phyloP scores from a whole-genome alignment of 1,140 invertebrate species.

The Euura lappo region DNA sequence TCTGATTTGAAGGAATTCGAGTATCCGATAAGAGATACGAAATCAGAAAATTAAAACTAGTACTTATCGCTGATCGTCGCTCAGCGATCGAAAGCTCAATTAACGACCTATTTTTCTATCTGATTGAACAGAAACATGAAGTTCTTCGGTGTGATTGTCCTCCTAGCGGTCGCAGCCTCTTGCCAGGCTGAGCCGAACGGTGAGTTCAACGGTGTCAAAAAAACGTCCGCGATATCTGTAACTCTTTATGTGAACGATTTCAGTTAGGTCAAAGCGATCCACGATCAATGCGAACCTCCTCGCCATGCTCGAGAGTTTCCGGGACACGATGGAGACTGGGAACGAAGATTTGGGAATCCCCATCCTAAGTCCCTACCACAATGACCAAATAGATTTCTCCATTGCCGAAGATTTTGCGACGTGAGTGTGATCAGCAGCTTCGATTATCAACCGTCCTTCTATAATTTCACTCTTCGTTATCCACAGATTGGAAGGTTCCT shows the following conservation, averaged over 20 bases:
- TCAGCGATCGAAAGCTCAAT: too few species aligned
- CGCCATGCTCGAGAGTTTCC: conserved; percentile 22
- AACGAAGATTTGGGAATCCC: conserved; percentile 18
- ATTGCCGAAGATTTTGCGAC: not conserved
- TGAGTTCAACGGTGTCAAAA: not conserved
- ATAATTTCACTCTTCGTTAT: not conserved
- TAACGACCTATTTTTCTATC: not conserved
- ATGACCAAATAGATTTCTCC: not conserved
- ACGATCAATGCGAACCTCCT: conserved; percentile 16
- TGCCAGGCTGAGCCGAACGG: not conserved
- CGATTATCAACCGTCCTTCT: too few species aligned
- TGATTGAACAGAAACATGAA: not conserved
- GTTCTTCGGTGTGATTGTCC: not conserved
- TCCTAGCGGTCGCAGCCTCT: not conserved
- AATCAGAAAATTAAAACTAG: too few species aligned
- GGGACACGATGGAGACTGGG: conserved; percentile 1
- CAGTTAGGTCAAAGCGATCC: not conserved
- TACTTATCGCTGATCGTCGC: too few species aligned
- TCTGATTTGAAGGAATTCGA: too few species aligned
- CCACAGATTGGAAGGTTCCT: conserved; percentile 12
- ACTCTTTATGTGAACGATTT: too few species aligned
- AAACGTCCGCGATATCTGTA: too few species aligned
- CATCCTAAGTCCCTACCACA: conserved; percentile 21
- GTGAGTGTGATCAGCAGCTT: conserved; percentile 18
- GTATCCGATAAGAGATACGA: too few species aligned